Base-by-base conservation (phyloP, 2,888 invertebrate genomes). In the Blera fallax region DNA sequence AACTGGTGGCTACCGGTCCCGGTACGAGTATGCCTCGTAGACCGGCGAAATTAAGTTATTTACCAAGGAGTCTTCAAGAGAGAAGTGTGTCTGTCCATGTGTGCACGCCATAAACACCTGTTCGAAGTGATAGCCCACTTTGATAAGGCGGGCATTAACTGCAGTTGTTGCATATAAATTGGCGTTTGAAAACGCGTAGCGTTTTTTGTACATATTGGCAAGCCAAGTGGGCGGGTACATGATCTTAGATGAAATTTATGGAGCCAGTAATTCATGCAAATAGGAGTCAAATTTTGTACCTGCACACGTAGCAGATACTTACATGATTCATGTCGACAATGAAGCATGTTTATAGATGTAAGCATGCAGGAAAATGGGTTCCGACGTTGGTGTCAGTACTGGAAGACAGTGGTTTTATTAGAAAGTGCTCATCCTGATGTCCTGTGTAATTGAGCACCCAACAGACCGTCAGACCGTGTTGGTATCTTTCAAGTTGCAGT, bases 41-140 rank as follows among this genome's bases (percentile, higher is more conserved):
- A 14, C 32, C 1, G 18, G 5, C 18, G 52, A 62, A 74, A 80
- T 74, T n/a, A 60, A 80, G 80, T 43, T 60, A 80, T 65, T 73
- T 50, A 43, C 32, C n/a, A 58, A 45, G n/a, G 32, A 32, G 16
- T 29, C 6, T 4, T 14, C 11, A 3, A 5, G 40, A 52, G 32
- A 52, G 1, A 34, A 18, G n/a, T 37, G 32, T 29, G 37, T 11
- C n/a, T n/a, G n/a, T n/a, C n/a, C n/a, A 16, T 40, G 62, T 37
- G 24, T 10, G 16, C 18, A 5, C 21, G 6, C 5, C 34, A 48
- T 50, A 64, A 67, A 65, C 79, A 80, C 73, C 73, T 73, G 79
- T 58, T 37, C 3, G 1, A 24, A 18, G 40, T 65, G 73, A 73
- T 80, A 73, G 40, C 73, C 73, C 48, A 80, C 58, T 67, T 73